Percentiles rank a stretch among this genome's conserved stretches.
Evolutionary conservation across 2,888 invertebrate species (phyloP).

Genomic region (Glaucopsyche alexis): DNA sequence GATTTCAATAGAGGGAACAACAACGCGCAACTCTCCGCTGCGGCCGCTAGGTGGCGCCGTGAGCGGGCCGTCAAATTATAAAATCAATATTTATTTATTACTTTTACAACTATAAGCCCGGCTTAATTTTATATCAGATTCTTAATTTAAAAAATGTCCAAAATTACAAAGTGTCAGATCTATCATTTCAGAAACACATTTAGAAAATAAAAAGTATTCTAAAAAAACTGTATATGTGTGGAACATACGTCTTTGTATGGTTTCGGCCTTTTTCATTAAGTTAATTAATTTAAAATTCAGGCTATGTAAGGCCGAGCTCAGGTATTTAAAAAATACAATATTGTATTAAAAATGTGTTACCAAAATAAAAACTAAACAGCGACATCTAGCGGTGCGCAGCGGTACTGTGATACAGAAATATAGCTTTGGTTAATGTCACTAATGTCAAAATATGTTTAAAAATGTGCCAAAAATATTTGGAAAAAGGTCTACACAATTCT

Average conservation of each 20-base stretch:
- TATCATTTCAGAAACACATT: too few relatives aligned
- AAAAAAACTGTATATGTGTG: not conserved
- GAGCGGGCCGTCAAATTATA: not conserved
- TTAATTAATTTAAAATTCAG: not conserved
- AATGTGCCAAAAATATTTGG: not conserved
- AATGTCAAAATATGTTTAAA: not conserved
- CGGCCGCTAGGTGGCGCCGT: slow-evolving; percentile 20
- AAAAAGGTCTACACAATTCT: not conserved
- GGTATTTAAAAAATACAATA: not conserved
- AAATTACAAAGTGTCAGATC: too few relatives aligned
- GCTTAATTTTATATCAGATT: not conserved
- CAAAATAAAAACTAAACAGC: not conserved
- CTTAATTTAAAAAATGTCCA: too few relatives aligned
- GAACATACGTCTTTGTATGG: not conserved
- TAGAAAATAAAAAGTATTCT: not conserved
- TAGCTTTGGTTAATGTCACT: slow-evolving; percentile 17
- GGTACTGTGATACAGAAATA: slow-evolving; percentile 8
- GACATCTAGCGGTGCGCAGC: slow-evolving; percentile 11
- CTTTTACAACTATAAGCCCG: not conserved
- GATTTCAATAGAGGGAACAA: slow-evolving; percentile 28
- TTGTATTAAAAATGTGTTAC: not conserved
- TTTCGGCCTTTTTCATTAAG: not conserved
- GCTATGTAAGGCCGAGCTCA: not conserved
- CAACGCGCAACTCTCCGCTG: slow-evolving; percentile 22
- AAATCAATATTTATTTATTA: slow-evolving; percentile 4